Evolutionary conservation across 2,113 vertebrate species (phyloP).

Genomic region (Ariopsis seemanni): DNA sequence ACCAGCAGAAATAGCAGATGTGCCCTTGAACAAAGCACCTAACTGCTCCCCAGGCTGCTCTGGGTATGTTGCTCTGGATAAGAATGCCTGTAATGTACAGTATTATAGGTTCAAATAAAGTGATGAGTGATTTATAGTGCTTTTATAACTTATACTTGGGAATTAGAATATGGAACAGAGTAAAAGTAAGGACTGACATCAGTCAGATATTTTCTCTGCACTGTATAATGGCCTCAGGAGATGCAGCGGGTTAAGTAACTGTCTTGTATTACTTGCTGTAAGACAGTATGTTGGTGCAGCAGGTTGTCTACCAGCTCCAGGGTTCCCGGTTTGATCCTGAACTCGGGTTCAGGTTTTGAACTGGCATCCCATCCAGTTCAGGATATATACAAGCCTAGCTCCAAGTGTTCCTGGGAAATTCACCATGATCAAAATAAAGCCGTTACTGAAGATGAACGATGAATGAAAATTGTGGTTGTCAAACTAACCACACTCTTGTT

Average conservation of each 20-base stretch:
- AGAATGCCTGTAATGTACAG: too few species aligned
- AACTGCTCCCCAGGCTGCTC: too few species aligned
- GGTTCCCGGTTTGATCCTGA: background rate
- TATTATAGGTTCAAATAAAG: background rate
- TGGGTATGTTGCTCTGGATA: too few species aligned
- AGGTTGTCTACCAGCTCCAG: background rate
- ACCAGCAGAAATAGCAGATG: too few species aligned
- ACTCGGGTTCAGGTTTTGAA: too few species aligned
- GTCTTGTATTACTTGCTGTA: background rate
- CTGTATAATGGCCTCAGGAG: slow-evolving; percentile 2
- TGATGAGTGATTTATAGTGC: background rate
- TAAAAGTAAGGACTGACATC: background rate
- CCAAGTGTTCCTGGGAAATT: background rate
- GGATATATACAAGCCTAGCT: background rate
- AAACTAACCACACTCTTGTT: background rate
- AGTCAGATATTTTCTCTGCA: background rate
- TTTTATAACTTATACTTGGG: background rate
- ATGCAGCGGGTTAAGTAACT: background rate
- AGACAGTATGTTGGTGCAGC: background rate
- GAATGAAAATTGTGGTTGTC: background rate
- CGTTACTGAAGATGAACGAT: background rate
- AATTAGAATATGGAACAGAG: background rate
- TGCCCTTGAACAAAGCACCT: too few species aligned
- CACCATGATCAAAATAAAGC: background rate
- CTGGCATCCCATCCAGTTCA: background rate